These are phyloP conservation scores for Leptosomus discolor DNA, from an alignment of 2,113 vertebrate genomes.

Conservation along the genomic window DNA sequence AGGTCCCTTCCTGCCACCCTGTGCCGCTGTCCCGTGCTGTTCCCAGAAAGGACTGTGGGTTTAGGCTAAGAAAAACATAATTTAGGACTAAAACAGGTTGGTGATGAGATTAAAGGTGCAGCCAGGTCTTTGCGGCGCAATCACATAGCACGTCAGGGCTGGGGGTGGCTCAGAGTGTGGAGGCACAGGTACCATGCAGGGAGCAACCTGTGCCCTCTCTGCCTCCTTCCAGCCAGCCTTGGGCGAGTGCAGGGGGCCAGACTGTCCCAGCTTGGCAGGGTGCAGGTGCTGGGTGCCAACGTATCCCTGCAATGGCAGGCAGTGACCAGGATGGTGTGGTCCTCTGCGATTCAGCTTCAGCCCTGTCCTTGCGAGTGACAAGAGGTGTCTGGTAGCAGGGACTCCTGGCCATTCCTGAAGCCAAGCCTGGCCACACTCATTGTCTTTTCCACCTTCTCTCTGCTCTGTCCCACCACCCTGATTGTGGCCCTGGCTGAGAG, in stretches of 20 bases:
- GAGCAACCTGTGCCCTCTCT: neutral
- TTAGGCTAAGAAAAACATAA: neutral
- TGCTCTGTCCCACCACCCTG: neutral
- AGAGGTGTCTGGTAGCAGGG: rapidly evolving
- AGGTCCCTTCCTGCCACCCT: neutral
- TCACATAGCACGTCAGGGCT: rapidly evolving
- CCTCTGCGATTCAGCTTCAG: conserved; percentile 10
- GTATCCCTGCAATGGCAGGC: rapidly evolving
- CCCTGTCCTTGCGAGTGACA: neutral
- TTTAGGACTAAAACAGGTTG: neutral
- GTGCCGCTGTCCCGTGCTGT: neutral
- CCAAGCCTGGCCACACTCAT: neutral
- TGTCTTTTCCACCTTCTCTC: neutral
- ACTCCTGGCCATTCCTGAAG: neutral
- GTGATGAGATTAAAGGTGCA: neutral
- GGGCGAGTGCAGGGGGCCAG: rapidly evolving
- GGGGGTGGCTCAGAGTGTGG: rapidly evolving
- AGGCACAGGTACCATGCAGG: neutral
- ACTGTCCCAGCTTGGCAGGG: neutral
- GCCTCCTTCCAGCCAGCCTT: neutral
- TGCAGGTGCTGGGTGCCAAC: neutral
- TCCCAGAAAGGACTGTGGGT: neutral
- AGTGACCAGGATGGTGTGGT: neutral
- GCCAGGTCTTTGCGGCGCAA: neutral
- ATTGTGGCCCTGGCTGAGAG: neutral